Evolutionary conservation across 1,140 invertebrate genomes (phyloP).

Genomic region (Scaptomyza pallida): DNA sequence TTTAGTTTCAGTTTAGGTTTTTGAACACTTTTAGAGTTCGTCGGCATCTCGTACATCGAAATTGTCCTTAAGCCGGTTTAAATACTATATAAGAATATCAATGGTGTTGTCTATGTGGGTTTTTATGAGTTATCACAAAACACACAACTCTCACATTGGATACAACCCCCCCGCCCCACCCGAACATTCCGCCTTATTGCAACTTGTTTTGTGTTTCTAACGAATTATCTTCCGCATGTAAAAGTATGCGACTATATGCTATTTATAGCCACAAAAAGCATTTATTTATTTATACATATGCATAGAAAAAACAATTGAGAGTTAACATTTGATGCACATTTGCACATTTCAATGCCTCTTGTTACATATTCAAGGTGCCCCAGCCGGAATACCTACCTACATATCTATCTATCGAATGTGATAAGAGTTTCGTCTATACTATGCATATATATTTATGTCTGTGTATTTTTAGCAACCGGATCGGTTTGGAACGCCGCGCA

Average conservation of each 20-base stretch:
- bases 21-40: conserved; percentile 50
- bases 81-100: conserved; percentile 8
- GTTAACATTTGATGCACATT: conserved; percentile 47
- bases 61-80: conserved; percentile 74
- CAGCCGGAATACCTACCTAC: conserved; percentile 20
- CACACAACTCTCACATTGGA: conserved; percentile 22
- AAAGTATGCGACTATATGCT: conserved; percentile 27
- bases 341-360: conserved; percentile 34
- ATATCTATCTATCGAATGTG: too few species aligned
- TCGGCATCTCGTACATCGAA: conserved; percentile 55
- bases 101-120: conserved; percentile 15
- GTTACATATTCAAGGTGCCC: conserved; percentile 72
- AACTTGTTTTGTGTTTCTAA: conserved; percentile 10
- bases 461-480: conserved; percentile 26
- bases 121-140: conserved; percentile 70
- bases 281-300: too few species aligned
- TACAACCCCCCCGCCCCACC: neutral
- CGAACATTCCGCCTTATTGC: neutral
- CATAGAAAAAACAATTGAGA: conserved; percentile 67
- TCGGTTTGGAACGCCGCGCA: too few species aligned
- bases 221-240: conserved; percentile 65
- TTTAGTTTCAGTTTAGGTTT: neutral
- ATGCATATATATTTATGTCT: conserved; percentile 5
- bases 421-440: conserved; percentile 28
- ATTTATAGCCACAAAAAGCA: too few species aligned